A percentile compares a stretch with the other conserved stretches of the same genome.
Evolutionary conservation across 2,113 vertebrate species (phyloP).

Genomic region (Probosciger aterrimus): DNA sequence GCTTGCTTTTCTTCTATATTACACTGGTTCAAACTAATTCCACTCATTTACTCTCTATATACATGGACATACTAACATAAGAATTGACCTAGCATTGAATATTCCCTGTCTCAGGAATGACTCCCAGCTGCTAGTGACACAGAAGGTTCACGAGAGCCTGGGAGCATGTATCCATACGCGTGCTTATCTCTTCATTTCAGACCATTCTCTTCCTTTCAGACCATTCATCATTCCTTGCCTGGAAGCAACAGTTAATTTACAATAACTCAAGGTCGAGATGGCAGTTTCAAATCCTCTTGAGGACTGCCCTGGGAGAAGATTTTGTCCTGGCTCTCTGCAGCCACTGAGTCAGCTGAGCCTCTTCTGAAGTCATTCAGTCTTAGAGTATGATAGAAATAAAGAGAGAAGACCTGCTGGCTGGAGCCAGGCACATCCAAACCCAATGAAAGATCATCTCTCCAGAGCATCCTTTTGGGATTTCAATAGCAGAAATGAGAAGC

Average conservation of each 20-base stretch:
- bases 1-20: background rate
- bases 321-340: constrained; percentile 19
- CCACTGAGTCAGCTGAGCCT: background rate
- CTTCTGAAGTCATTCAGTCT: background rate
- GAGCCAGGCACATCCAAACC: background rate
- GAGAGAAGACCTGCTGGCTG: background rate
- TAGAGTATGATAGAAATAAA: background rate
- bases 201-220: constrained; percentile 39
- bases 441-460: background rate
- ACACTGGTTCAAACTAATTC: background rate
- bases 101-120: constrained; percentile 18
- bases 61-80: background rate
- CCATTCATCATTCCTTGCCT: background rate
- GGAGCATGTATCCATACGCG: constrained; percentile 20
- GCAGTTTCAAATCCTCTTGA: constrained; percentile 28
- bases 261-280: background rate
- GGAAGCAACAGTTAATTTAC: constrained; percentile 58
- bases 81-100: background rate
- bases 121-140: background rate
- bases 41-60: background rate
- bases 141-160: constrained; percentile 29
- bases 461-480: background rate
- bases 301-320: constrained; percentile 36
- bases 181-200: constrained; percentile 29
- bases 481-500: background rate